Evolutionary conservation across 2,888 invertebrate species (phyloP), one percentile per base, ranked within the genome.

Genomic region (Acleris laterana): DNA sequence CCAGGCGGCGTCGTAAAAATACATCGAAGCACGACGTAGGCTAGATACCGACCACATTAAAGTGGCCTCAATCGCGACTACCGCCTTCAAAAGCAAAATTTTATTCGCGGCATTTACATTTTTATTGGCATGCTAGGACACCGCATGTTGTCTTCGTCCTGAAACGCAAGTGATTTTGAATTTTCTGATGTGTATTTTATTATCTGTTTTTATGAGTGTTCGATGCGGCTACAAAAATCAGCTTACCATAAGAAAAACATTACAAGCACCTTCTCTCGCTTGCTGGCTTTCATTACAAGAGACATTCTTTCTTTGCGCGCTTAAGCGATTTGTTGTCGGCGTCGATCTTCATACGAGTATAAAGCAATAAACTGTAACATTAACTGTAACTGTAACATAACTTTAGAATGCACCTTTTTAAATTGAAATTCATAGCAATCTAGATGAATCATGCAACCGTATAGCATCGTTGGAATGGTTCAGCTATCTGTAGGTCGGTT

Each of bases 161-260:
- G 86, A 88, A 86, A 90, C 92, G 90, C 92, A 93, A 92, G 93
- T 93, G 93, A 92, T 92, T 93, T 91, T 90, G 90, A 89, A 93
- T 93, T 92, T 92, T 91, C 88, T 89, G 90, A 90, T 91, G 89
- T 89, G 86, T 91, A 90, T 92, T 92, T 92, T 92, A 92, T 87
- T 91, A 90, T 90, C 88, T 88, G 84, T 84, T 89, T 92, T 93
- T 90, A 92, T 90, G 85, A 87, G 80, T 83, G 84, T 85, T 84
- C 90, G 83, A 89, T 90, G 88, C 89, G 86, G 84, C 86, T 84
- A 79, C 83, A 75, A 78, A 86, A 63, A 53, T 19, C 46, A 42
- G 68, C 61, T 89, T 88, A 85, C 88, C 88, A 89, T 88, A 86
- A 78, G 79, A 81, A 82, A 83, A 79, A 82, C 84, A 87, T 89